Conservation (phyloP, 2,113 vertebrate genomes). For the Pongo abelii region DNA sequence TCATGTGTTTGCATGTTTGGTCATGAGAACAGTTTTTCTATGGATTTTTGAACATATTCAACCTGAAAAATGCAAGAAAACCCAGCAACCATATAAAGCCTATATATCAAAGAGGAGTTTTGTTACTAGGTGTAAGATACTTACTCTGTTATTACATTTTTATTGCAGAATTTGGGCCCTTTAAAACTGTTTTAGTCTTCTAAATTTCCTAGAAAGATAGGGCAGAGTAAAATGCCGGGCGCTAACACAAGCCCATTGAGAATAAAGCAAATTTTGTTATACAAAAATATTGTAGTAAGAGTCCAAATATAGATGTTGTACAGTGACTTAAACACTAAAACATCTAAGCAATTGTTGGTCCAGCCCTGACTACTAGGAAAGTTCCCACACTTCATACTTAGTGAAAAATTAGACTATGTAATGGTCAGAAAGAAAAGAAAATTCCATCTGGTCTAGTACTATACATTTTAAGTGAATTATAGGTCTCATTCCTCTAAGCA, state of each 20-base stretch:
- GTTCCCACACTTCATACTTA: background rate
- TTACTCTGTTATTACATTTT: background rate
- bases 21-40: background rate
- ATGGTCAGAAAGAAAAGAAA: slow-evolving; percentile 39
- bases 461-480: slow-evolving; percentile 39
- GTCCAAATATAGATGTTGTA: background rate
- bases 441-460: slow-evolving; percentile 11
- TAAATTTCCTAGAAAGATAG: background rate
- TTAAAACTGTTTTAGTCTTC: background rate
- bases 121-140: background rate
- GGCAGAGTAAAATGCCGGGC: background rate
- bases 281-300: background rate
- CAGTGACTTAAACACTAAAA: background rate
- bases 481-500: background rate
- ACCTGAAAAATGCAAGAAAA: background rate
- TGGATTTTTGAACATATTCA: background rate
- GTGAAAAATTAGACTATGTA: slow-evolving; percentile 32
- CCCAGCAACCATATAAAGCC: background rate
- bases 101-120: background rate
- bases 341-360: background rate
- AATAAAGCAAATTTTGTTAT: background rate
- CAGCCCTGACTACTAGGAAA: background rate
- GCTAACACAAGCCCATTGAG: background rate
- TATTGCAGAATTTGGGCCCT: background rate
- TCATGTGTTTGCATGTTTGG: background rate